phyloP scores from a whole-genome alignment of 2,113 vertebrate genomes.

The Trogon melanurus region DNA sequence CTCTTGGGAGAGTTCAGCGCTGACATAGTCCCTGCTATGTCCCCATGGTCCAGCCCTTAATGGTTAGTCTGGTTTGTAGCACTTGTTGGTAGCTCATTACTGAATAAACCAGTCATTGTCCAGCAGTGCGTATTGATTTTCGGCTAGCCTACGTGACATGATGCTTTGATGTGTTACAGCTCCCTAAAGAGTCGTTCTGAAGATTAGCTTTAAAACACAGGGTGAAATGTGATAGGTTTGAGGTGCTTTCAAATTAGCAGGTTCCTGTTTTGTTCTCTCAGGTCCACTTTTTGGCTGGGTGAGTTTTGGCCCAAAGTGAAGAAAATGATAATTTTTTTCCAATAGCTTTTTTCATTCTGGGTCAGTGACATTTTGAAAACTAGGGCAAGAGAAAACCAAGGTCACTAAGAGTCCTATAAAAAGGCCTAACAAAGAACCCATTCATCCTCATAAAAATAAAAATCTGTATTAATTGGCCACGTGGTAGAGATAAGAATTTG shows the following conservation, averaged over 20 bases:
- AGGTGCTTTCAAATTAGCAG: neutral
- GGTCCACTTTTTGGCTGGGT: neutral
- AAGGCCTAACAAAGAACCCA: slow-evolving; percentile 77
- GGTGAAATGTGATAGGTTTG: neutral
- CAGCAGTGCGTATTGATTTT: slow-evolving; percentile 40
- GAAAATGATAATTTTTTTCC: neutral
- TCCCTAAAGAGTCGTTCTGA: neutral
- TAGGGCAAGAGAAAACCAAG: slow-evolving; percentile 75
- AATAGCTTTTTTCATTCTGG: slow-evolving; percentile 68
- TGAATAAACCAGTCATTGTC: slow-evolving; percentile 17
- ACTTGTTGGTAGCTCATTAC: slow-evolving; percentile 48
- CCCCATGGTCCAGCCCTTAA: neutral
- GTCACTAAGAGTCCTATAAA: slow-evolving; percentile 66
- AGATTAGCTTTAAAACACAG: neutral
- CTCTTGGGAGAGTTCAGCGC: neutral
- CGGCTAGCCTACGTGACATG: neutral
- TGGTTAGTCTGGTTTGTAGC: slow-evolving; percentile 10
- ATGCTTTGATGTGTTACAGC: neutral
- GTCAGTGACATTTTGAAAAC: slow-evolving; percentile 72
- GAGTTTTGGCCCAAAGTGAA: slow-evolving; percentile 4
- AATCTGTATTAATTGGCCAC: slow-evolving; percentile 77
- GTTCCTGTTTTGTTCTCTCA: neutral
- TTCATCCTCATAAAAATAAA: slow-evolving; percentile 76
- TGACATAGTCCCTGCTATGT: fast-evolving
- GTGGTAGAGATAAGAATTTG: slow-evolving; percentile 61